A percentile compares a stretch with the other conserved stretches of the same genome.
phyloP scores from a whole-genome alignment of 2,797 vertebrate species.

The Artibeus jamaicensis region DNA sequence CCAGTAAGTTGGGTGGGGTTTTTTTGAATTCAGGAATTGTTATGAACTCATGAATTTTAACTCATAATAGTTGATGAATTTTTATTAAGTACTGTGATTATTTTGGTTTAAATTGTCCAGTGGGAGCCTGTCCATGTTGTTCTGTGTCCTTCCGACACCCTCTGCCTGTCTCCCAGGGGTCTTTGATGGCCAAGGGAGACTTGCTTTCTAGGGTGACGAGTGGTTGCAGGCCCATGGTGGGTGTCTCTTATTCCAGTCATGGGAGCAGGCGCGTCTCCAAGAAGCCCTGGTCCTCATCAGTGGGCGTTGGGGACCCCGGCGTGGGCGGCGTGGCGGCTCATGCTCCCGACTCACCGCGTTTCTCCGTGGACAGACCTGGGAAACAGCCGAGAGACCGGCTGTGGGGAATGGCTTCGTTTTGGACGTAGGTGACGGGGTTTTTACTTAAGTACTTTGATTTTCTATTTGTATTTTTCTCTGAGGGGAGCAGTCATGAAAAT shows the following conservation, averaged over 20 bases:
- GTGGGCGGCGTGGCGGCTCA: no score
- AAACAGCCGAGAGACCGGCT: no score
- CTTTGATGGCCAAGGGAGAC: neutral
- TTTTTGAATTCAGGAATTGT: neutral
- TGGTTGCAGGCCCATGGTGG: neutral
- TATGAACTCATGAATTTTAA: neutral
- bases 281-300: neutral
- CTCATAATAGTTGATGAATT: neutral
- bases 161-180: neutral
- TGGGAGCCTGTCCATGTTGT: neutral
- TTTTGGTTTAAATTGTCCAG: neutral
- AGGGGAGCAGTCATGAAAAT: neutral
- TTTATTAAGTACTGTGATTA: neutral
- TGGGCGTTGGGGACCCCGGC: neutral
- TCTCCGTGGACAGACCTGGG: neutral
- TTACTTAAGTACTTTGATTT: neutral
- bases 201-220: neutral
- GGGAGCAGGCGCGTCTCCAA: neutral
- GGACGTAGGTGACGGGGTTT: neutral
- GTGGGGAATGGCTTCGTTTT: neutral
- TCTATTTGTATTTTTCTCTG: neutral
- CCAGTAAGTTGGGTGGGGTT: neutral
- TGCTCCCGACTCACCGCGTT: accelerated
- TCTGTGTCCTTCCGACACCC: neutral
- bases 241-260: neutral